Base-by-base conservation (phyloP, 1,140 invertebrate genomes). In the Pinna nobilis region DNA sequence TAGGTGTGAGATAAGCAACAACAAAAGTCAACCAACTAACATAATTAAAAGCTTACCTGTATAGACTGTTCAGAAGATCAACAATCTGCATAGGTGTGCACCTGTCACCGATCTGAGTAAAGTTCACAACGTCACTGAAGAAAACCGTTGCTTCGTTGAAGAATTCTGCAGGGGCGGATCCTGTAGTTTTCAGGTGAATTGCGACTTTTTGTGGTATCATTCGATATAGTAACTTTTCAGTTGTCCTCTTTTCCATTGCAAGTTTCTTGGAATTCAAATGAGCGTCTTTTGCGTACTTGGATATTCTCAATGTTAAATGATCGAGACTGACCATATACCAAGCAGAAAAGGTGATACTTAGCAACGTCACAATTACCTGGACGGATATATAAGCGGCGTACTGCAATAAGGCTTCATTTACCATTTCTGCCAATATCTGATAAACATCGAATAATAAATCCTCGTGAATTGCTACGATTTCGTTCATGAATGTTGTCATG, bases 51-150 rank as follows among this genome's bases (percentile, higher is more conserved):
- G n/a, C 39, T 41, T 41, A 63, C 59, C 32, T 37, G 32, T 63
- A 63, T 15, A 63, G 20, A 25, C 44, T 37, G 11, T 63, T 63
- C 7, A 63, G 59, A 9, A 63, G 18, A n/a, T 63, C 59, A 23
- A 63, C 39, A 41, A 63, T 35, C 37, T 63, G 59, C 59, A 63
- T 41, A 25, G 59, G 59, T 4, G 35, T 11, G 18, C 35, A 23
- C 44, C 35, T 63, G 37, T 37, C 44, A 23, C 59, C 28, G 35
- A 63, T 5, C 9, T 33, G 30, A 41, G 59, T 63, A 35, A 63
- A 63, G 9, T 15, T 37, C 20, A 63, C 59, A 23, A 63, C 28
- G 59, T 63, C 59, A 30, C 59, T 63, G 59, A 63, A 63, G n/a
- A 41, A 63, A 9, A 63, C 59, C 33, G 59, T 37, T 2, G 59